Evolutionary conservation across 2,113 vertebrate genomes (phyloP).

Genomic region (Bubalus kerabau): DNA sequence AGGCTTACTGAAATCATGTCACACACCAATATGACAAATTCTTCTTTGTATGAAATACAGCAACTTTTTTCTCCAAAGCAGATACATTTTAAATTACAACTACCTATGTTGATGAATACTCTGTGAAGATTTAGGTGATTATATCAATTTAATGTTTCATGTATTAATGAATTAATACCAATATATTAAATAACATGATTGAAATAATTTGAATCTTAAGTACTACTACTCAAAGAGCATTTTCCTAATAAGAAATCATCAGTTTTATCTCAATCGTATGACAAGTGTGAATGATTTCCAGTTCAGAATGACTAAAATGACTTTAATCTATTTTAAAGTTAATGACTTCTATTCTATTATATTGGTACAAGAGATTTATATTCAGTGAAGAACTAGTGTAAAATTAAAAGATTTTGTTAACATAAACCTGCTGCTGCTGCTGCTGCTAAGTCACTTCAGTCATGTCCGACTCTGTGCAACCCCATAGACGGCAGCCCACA

Average conservation of each 20-base stretch:
- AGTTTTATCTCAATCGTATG: constrained; percentile 13
- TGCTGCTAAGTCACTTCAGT: too few species aligned
- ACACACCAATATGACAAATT: constrained; percentile 40
- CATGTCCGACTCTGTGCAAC: too few species aligned
- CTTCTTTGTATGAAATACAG: constrained; percentile 28
- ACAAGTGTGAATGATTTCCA: constrained; percentile 58
- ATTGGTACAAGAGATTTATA: not conserved
- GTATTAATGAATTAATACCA: constrained; percentile 49
- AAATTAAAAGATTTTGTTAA: constrained; percentile 34
- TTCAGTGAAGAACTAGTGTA: not conserved
- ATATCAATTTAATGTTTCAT: constrained; percentile 33
- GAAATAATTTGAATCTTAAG: constrained; percentile 14
- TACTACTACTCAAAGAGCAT: not conserved
- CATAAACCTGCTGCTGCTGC: not conserved
- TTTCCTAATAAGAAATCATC: constrained; percentile 30
- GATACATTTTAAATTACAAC: constrained; percentile 32
- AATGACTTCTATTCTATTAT: constrained; percentile 37
- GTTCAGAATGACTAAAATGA: constrained; percentile 29
- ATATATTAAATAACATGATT: constrained; percentile 27
- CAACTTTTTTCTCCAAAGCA: constrained; percentile 17
- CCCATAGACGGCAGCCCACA: too few species aligned
- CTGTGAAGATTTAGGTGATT: not conserved
- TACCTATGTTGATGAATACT: constrained; percentile 37
- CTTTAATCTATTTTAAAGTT: constrained; percentile 45
- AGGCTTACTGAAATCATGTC: constrained; percentile 26